phyloP scores from a whole-genome alignment of 2,113 vertebrate genomes.

The Chinchilla lanigera region DNA sequence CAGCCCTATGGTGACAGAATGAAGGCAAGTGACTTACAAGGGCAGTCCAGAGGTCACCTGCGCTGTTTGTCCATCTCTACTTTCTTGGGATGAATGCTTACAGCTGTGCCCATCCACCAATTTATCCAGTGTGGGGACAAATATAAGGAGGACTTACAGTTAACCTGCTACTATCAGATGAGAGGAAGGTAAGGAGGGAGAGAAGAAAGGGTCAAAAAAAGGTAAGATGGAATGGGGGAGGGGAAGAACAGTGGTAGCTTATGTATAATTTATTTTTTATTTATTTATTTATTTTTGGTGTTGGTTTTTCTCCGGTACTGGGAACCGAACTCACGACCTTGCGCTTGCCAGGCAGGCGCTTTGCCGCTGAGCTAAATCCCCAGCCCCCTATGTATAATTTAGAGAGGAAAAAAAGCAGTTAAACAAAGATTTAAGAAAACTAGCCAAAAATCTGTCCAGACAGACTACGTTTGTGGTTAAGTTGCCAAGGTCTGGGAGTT shows the following conservation, averaged over 20 bases:
- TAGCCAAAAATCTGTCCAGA: not conserved
- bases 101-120: not conserved
- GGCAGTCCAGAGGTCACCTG: not conserved
- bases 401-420: not conserved
- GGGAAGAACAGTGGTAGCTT: not conserved
- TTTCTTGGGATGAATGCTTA: not conserved
- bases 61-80: not conserved
- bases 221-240: not conserved
- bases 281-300: too few relatives aligned
- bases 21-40: conserved; percentile 6
- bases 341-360: too few relatives aligned
- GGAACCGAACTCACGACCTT: too few relatives aligned
- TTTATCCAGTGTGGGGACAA: not conserved
- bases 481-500: not conserved
- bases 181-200: not conserved
- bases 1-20: not conserved
- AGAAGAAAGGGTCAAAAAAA: not conserved
- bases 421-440: conserved; percentile 45
- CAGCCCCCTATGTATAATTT: not conserved
- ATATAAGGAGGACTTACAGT: conserved; percentile 9
- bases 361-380: too few relatives aligned
- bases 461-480: not conserved
- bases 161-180: conserved; percentile 19
- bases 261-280: not conserved
- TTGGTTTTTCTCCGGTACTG: too few relatives aligned